These are phyloP conservation scores for Aphrophora alni DNA, from an alignment of 2,888 invertebrate species.

Conservation along the genomic window DNA sequence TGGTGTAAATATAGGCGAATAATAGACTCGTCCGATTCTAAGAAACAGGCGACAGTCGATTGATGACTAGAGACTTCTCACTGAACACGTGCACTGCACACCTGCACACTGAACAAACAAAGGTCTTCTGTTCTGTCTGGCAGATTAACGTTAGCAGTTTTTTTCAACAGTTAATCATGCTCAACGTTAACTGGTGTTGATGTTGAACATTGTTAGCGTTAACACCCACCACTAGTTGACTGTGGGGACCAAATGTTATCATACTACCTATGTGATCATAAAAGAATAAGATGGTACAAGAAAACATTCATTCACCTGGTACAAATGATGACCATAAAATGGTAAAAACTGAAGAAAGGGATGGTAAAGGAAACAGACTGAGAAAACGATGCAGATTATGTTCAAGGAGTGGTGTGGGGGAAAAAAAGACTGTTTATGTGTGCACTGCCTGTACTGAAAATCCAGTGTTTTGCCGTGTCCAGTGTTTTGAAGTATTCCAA, in stretches of 20 bases:
- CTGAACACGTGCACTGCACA: no score
- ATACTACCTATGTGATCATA: conserved; percentile 25
- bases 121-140: no score
- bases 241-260: conserved; percentile 29
- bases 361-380: neutral
- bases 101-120: no score
- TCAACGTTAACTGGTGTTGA: no score
- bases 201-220: no score
- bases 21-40: no score
- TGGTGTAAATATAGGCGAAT: no score
- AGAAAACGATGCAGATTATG: neutral
- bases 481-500: neutral
- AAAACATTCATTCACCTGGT: conserved; percentile 12
- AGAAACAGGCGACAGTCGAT: no score
- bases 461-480: neutral
- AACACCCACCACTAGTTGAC: no score
- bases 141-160: no score
- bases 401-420: neutral
- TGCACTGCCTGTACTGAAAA: neutral
- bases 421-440: neutral
- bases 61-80: no score
- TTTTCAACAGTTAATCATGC: no score
- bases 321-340: neutral
- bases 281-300: conserved; percentile 34
- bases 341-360: neutral